Base-by-base conservation (phyloP, 2,888 invertebrate species). In the Norana najaformis region DNA sequence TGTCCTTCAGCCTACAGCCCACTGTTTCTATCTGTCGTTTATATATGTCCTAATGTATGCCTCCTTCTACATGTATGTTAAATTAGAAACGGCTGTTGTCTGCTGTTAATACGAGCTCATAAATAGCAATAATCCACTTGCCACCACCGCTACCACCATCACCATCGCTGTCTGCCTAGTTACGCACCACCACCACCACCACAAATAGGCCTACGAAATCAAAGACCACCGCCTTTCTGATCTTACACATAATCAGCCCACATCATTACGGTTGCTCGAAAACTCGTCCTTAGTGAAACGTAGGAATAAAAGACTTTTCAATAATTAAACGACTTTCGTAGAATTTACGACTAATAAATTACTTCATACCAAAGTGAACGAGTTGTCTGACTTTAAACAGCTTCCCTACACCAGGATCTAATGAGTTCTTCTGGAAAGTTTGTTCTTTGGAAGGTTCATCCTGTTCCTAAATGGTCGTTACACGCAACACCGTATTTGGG, bases 71-170 rank as follows among this genome's bases (percentile, higher is more conserved):
- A 69, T 69, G 14, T 69, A 69, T 69, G 69, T 69, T 69, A n/a
- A 69, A 6, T 69, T 69, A 69, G 30, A 69, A 69, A 69, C 30
- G 69, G 69, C n/a, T n/a, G 69, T 69, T 69, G 69, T 69, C 69
- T 69, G 69, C 69, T 69, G 69, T 69, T n/a, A 69, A 69, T 69
- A 69, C 69, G 69, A n/a, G 69, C 69, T 69, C 69, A 69, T 69
- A 69, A 69, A n/a, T 69, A 69, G 69, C 69, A 69, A 69, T 69
- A 69, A 69, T 30, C 1, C 69, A 69, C 69, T 69, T 6, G 8
- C 47, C 23, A 23, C 23, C 23, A 47, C 2, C 23, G 23, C 47
- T 23, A 47, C 47, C 47, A 47, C 47, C 20, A 47, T 23, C 23
- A 47, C 20, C 47, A 47, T 6, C 47, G 23, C 23, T n/a, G n/a